These are phyloP conservation scores for Neogale vison DNA, from an alignment of 2,113 vertebrate species.

Conservation along the genomic window DNA sequence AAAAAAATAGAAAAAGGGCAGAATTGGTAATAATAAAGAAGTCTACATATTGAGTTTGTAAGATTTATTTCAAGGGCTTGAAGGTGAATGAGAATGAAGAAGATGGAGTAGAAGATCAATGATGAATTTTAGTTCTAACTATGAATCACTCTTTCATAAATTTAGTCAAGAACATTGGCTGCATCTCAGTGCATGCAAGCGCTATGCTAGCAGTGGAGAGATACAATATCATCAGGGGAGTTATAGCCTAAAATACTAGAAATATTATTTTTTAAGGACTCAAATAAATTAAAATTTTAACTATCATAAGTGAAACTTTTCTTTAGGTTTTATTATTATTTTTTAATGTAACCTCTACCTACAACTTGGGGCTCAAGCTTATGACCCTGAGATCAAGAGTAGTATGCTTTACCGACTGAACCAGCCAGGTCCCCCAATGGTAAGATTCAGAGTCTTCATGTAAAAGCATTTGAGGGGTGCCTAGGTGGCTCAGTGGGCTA, in stretches of 20 bases:
- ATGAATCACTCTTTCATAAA: slow-evolving; percentile 1
- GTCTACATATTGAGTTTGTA: neutral
- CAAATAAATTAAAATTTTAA: neutral
- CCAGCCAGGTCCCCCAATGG: neutral
- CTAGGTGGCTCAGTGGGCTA: too few species aligned
- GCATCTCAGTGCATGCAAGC: neutral
- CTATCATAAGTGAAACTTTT: neutral
- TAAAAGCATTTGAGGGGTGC: neutral
- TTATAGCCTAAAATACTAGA: neutral
- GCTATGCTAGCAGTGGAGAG: neutral
- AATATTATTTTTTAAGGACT: neutral
- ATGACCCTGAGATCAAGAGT: neutral
- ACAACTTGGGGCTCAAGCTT: neutral
- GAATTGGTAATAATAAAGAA: neutral
- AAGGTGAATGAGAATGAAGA: neutral
- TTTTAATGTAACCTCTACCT: neutral
- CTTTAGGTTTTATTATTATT: neutral
- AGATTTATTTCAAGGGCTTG: slow-evolving; percentile 40
- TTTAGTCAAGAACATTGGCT: neutral
- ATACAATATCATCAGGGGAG: neutral
- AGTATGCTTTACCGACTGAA: neutral
- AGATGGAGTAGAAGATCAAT: neutral
- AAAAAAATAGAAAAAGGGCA: neutral
- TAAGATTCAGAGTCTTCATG: neutral
- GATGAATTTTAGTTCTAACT: slow-evolving; percentile 24